Evolutionary conservation across 2,113 vertebrate genomes (phyloP).

Genomic region (Carassius gibelio): DNA sequence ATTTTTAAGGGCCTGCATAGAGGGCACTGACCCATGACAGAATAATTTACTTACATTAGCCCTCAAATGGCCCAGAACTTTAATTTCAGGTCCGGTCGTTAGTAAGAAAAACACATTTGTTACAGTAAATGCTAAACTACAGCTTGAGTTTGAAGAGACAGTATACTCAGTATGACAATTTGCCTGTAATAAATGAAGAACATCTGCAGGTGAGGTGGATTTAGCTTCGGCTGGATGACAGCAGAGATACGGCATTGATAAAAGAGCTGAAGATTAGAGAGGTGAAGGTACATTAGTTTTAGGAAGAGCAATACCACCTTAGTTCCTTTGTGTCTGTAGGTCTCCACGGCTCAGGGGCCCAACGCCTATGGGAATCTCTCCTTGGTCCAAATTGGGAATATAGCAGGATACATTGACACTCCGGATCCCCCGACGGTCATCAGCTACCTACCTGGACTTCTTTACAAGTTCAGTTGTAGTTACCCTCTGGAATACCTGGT

Average conservation of each 20-base stretch:
- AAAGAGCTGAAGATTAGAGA: too few relatives aligned
- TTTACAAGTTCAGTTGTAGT: constrained; percentile 98
- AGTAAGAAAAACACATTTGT: not conserved
- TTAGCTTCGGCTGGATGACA: not conserved
- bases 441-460: constrained; percentile 94
- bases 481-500: constrained; percentile 97
- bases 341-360: constrained; percentile 86
- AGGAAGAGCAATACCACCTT: constrained; percentile 6
- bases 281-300: constrained; percentile 49
- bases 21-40: not conserved
- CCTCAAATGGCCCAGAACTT: constrained; percentile 2
- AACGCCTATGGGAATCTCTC: constrained; percentile 91
- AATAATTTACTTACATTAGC: constrained; percentile 9
- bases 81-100: not conserved
- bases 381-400: constrained; percentile 92
- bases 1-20: not conserved
- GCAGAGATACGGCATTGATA: not conserved
- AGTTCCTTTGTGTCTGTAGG: constrained; percentile 72
- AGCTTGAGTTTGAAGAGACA: not conserved
- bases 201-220: constrained; percentile 34
- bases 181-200: not conserved
- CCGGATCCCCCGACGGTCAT: constrained; percentile 93
- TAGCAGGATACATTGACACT: constrained; percentile 96
- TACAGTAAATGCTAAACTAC: not conserved
- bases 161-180: not conserved